phyloP scores from a whole-genome alignment of 1,140 invertebrate species.

The Oryzaephilus surinamensis region DNA sequence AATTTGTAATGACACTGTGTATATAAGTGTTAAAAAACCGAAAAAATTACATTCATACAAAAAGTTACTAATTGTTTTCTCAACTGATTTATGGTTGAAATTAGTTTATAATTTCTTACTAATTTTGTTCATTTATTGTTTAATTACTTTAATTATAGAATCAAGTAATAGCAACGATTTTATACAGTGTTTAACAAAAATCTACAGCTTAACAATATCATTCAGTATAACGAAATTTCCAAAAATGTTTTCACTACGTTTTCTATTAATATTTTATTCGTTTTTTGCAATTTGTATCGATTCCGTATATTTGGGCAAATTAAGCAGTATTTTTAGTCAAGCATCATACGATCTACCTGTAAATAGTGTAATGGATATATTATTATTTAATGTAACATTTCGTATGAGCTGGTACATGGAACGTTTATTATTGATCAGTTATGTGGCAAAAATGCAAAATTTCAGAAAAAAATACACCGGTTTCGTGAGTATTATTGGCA shows the following conservation, averaged over 20 bases:
- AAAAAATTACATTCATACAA: conserved; percentile 4
- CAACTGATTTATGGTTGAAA: conserved; percentile 1
- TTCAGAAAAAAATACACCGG: too few species aligned
- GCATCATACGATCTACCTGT: not conserved
- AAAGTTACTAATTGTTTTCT: conserved; percentile 4
- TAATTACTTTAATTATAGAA: not conserved
- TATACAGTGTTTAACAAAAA: conserved; percentile 2
- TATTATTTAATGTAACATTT: not conserved
- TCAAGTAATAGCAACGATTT: not conserved
- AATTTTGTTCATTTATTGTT: conserved; percentile 1
- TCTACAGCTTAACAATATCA: not conserved
- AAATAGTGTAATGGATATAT: not conserved
- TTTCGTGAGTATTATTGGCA: not conserved
- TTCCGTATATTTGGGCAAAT: conserved; percentile 5
- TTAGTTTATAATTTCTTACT: not conserved
- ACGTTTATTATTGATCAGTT: not conserved
- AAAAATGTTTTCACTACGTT: not conserved
- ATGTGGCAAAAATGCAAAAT: not conserved
- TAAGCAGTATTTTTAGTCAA: conserved; percentile 4
- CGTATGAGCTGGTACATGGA: conserved; percentile 1
- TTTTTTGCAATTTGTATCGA: conserved; percentile 5
- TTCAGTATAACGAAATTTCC: not conserved
- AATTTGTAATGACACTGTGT: not conserved
- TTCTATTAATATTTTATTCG: not conserved
- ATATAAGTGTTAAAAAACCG: not conserved